Base-by-base conservation (phyloP, 2,797 vertebrate genomes). In the Alosa sapidissima region DNA sequence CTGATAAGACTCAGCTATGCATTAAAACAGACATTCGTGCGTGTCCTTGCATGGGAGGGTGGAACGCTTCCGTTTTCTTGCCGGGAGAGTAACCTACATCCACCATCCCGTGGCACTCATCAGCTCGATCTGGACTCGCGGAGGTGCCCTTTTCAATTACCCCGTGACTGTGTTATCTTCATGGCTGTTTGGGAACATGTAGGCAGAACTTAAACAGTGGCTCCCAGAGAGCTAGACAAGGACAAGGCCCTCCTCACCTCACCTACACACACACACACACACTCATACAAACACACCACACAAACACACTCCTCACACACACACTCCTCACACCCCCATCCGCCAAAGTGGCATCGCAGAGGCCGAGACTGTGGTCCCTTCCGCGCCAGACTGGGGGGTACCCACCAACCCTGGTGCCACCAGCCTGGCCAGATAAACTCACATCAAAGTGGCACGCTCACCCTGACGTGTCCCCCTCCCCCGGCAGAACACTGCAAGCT, bases 111-210 rank as follows among this genome's bases (percentile, higher is more conserved):
- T 45, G 5, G 36, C 10, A 51, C 28, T 41, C 60, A 86, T 83
- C 78, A n/a, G 54, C 72, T 83, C 16, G 54, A 87, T 85, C 85
- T 87, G 75, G 55, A 41, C 13, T 85, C 72, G 82, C 81, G 88
- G 85, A 86, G 83, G 55, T 89, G 88, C 89, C 87, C 83, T 84
- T 87, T 87, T 90, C 85, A 51, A 88, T 92, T 91, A 93, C 93
- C 93, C 49, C 83, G 78, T 92, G 87, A 85, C 85, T 90, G 90
- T 93, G 93, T 95, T 92, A 95, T 96, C 94, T 94, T 94, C 94
- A 95, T 65, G 94, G 94, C 84, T 90, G 90, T 94, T 96, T 95
- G 93, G 94, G 91, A 92, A 92, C 92, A 95, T 94, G 82, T 83
- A 93, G 94, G 94, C 84, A 78, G 90, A 90, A 85, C 86, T 60